These are phyloP conservation scores for Melopsittacus undulatus DNA, from an alignment of 2,797 vertebrate species.

Conservation along the genomic window DNA sequence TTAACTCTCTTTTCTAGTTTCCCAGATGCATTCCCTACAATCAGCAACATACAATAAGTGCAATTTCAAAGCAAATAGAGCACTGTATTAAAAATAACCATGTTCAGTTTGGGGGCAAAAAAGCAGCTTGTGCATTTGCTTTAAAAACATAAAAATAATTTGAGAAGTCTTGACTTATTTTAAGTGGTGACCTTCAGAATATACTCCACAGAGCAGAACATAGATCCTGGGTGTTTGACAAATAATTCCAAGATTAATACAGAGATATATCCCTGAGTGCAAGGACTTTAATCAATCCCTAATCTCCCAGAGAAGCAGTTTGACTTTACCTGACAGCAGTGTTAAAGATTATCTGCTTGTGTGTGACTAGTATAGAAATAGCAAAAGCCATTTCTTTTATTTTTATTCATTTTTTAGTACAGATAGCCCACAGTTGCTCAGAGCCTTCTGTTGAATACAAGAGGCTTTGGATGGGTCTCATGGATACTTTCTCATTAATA, in stretches of 20 bases:
- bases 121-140: neutral
- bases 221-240: neutral
- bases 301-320: slow-evolving; percentile 38
- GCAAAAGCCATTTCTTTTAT: slow-evolving; percentile 3
- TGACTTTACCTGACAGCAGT: slow-evolving; percentile 49
- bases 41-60: neutral
- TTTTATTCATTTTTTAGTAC: neutral
- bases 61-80: neutral
- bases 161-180: neutral
- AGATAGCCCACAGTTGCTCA: neutral
- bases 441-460: neutral
- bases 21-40: neutral
- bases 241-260: slow-evolving; percentile 38
- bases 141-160: neutral
- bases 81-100: neutral
- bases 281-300: slow-evolving; percentile 39
- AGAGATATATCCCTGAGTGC: slow-evolving; percentile 19
- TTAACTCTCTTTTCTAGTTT: neutral
- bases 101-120: neutral
- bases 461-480: neutral
- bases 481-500: neutral
- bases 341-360: slow-evolving; percentile 16
- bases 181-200: slow-evolving; percentile 3
- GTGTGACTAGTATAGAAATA: neutral
- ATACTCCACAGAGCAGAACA: neutral